phyloP scores from a whole-genome alignment of 1,140 invertebrate species.

The Brachionus paranguensis region DNA sequence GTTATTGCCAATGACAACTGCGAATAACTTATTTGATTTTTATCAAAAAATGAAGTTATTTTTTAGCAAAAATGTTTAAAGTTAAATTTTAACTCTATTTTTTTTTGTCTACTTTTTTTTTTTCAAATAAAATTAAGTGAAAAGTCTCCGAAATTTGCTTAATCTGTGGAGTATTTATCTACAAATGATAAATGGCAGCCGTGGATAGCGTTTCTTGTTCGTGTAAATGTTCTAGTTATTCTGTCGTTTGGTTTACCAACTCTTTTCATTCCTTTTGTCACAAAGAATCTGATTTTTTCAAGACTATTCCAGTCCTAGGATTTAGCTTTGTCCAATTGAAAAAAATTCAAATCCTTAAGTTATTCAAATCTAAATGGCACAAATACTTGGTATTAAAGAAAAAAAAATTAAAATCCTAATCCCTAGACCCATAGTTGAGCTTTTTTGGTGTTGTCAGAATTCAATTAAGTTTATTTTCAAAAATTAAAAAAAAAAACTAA shows the following conservation, averaged over 20 bases:
- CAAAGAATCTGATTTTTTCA: neutral
- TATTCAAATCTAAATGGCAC: too few relatives aligned
- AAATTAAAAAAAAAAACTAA: neutral
- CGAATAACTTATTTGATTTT: neutral
- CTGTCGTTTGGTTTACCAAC: slow-evolving; percentile 32
- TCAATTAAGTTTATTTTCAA: neutral
- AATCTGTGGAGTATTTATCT: neutral
- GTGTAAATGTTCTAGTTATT: slow-evolving; percentile 36
- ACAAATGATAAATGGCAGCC: neutral
- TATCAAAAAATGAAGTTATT: neutral
- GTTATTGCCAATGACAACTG: slow-evolving; percentile 5
- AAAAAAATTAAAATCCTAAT: neutral
- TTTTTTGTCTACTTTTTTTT: neutral
- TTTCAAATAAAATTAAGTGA: too few relatives aligned
- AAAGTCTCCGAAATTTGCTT: too few relatives aligned
- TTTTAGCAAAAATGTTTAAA: neutral
- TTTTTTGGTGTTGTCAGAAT: neutral
- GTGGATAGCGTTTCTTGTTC: slow-evolving; percentile 31
- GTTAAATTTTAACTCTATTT: neutral
- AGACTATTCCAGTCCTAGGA: neutral
- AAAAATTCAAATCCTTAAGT: neutral
- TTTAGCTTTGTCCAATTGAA: neutral
- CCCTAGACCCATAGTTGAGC: neutral
- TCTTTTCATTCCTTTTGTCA: slow-evolving; percentile 36
- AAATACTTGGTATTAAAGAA: neutral